Evolutionary conservation across 2,797 vertebrate genomes (phyloP).

Genomic region (Gobio occitaniae): DNA sequence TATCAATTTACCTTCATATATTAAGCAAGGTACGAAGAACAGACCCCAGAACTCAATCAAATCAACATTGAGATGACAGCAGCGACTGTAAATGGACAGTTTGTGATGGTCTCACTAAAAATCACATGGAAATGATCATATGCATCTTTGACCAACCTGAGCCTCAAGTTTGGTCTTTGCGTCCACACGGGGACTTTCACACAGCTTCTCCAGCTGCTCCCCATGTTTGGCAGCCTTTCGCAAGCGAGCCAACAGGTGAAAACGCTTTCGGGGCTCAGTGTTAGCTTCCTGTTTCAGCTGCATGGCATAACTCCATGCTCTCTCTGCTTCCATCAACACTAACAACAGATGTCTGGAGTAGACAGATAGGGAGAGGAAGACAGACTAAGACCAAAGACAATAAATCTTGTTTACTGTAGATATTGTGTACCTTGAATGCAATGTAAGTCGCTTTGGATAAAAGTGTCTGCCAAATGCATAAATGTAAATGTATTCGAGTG

Average conservation of each 20-base stretch:
- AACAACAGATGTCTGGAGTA: conserved; percentile 87
- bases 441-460: too few relatives aligned
- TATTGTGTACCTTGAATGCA: neutral
- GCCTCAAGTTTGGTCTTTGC: conserved; percentile 98
- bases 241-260: conserved; percentile 91
- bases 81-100: neutral
- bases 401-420: neutral
- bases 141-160: conserved; percentile 80
- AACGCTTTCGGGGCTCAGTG: conserved; percentile 96
- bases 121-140: neutral
- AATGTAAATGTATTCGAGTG: neutral
- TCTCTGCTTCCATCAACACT: conserved; percentile 95
- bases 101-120: neutral
- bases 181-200: conserved; percentile 91
- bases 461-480: too few relatives aligned
- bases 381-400: neutral
- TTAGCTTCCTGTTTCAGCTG: conserved; percentile 98
- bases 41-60: neutral
- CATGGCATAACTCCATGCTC: conserved; percentile 99
- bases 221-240: conserved; percentile 97
- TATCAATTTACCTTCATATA: too few relatives aligned
- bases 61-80: neutral
- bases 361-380: neutral
- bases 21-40: too few relatives aligned
- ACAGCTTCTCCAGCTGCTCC: conserved; percentile 92